A percentile compares a stretch with the other conserved stretches of the same genome.
Evolutionary conservation across 2,888 invertebrate genomes (phyloP).

Genomic region (Ditula angustiorana): DNA sequence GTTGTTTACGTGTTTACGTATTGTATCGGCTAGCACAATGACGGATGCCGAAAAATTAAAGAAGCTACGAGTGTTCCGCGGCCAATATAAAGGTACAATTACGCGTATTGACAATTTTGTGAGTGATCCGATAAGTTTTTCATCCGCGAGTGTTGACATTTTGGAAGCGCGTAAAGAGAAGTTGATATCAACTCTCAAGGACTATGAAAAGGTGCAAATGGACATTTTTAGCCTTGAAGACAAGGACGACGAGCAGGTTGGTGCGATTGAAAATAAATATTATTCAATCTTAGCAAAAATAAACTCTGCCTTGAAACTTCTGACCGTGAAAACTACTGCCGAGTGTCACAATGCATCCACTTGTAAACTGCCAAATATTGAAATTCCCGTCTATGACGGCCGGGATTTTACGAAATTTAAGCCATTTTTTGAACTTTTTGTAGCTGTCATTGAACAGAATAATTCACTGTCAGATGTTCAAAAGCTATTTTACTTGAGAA

Average conservation of each 20-base stretch:
- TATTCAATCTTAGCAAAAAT: conserved; percentile 33
- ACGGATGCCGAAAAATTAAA: neutral
- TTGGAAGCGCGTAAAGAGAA: conserved; percentile 36
- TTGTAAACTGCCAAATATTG: conserved; percentile 40
- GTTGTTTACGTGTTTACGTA: neutral
- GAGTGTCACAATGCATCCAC: conserved; percentile 12
- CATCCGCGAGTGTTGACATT: conserved; percentile 28
- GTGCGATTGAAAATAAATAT: conserved; percentile 31
- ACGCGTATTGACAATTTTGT: conserved; percentile 35
- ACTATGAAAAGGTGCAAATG: conserved; percentile 36
- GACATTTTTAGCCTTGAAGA: conserved; percentile 25
- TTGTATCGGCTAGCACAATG: neutral
- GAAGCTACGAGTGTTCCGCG: neutral
- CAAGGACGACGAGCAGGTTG: conserved; percentile 31
- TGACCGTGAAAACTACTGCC: neutral
- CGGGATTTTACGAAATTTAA: conserved; percentile 40
- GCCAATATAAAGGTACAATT: conserved; percentile 21
- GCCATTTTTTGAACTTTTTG: conserved; percentile 41
- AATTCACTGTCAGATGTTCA: conserved; percentile 33
- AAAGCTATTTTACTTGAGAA: conserved; percentile 38
- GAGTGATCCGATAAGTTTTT: conserved; percentile 24
- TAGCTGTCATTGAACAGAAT: conserved; percentile 44
- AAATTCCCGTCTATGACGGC: conserved; percentile 36
- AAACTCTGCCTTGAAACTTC: conserved; percentile 19
- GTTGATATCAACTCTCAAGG: conserved; percentile 14